Percentiles rank a stretch among this genome's conserved stretches.
These are phyloP conservation scores for Alentia gelatinosa DNA, from an alignment of 2,888 invertebrate genomes.

Conservation along the genomic window DNA sequence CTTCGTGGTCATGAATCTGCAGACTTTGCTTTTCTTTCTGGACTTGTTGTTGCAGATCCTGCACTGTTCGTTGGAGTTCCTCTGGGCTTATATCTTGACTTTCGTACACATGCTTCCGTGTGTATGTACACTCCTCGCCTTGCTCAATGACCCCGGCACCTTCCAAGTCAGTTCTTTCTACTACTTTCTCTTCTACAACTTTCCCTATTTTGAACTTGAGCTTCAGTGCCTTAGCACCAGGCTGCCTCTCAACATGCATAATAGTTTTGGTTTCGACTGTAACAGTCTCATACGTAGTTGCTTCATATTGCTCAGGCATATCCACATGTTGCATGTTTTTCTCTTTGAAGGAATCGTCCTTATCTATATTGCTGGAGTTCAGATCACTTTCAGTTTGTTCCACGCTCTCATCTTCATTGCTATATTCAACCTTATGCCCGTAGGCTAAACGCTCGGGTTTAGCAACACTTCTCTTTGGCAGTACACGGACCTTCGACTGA, in stretches of 20 bases:
- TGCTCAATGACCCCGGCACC: background rate
- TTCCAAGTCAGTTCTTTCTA: background rate
- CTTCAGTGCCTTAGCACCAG: conserved; percentile 37
- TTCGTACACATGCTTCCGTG: background rate
- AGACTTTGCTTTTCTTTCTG: background rate
- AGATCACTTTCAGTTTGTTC: background rate
- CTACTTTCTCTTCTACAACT: conserved; percentile 43
- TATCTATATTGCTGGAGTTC: background rate
- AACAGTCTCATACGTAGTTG: conserved; percentile 8
- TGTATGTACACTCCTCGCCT: conserved; percentile 22
- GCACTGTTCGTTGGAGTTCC: background rate
- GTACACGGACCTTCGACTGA: background rate
- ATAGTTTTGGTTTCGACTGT: conserved; percentile 27
- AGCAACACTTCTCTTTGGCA: background rate
- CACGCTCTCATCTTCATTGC: background rate
- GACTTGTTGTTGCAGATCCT: background rate
- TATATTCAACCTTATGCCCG: background rate
- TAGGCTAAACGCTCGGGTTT: conserved; percentile 21
- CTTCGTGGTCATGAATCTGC: background rate
- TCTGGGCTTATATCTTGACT: background rate
- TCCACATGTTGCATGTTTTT: background rate
- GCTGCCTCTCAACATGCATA: conserved; percentile 25
- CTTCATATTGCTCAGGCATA: background rate
- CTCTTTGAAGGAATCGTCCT: background rate
- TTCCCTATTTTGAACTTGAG: conserved; percentile 48